Conservation (phyloP, 2,797 vertebrate genomes). For the Euphonia xanthogaster region DNA sequence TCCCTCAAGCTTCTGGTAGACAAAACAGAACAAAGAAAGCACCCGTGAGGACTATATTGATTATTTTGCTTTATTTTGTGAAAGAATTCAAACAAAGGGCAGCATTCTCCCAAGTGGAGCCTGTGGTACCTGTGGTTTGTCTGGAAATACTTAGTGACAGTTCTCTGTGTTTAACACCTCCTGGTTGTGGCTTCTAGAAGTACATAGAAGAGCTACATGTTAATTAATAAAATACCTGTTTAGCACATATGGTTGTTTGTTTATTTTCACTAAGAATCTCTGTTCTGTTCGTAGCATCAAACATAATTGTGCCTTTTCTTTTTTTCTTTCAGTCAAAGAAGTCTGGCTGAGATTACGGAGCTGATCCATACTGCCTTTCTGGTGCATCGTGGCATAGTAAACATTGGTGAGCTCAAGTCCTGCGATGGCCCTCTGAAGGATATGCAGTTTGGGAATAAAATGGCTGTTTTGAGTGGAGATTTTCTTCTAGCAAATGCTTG, state of each 20-base stretch:
- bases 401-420: conserved; percentile 88
- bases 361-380: conserved; percentile 96
- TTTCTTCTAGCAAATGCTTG: conserved; percentile 96
- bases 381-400: conserved; percentile 94
- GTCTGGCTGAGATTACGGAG: conserved; percentile 95
- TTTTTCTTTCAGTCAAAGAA: conserved; percentile 85
- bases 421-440: conserved; percentile 92
- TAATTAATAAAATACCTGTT: neutral
- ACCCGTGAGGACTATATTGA: neutral
- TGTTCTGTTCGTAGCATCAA: neutral
- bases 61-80: neutral
- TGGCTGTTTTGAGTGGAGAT: conserved; percentile 95
- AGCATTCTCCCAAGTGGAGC: neutral
- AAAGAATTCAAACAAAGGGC: neutral
- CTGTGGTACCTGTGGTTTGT: neutral
- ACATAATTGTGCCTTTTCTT: conserved; percentile 18
- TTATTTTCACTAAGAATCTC: neutral
- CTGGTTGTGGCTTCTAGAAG: neutral
- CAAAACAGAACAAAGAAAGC: neutral
- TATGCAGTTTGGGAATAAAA: conserved; percentile 99
- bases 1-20: neutral
- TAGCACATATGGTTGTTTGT: neutral
- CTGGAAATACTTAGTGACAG: neutral
- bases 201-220: neutral
- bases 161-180: neutral